phyloP scores from a whole-genome alignment of 2,888 invertebrate species.

The Acholoe squamosa region DNA sequence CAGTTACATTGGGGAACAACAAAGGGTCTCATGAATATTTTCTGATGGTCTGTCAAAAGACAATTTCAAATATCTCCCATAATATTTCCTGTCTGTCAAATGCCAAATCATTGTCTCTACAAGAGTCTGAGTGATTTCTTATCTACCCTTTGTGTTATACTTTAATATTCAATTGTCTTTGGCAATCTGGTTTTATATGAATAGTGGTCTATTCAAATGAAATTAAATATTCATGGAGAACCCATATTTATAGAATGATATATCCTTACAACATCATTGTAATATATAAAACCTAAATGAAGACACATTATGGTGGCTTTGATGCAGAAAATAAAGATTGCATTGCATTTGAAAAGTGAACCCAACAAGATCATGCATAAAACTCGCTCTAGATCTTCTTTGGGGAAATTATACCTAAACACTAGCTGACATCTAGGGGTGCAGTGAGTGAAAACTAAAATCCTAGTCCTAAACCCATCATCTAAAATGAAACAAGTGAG shows the following conservation, averaged over 20 bases:
- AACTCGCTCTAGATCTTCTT: background rate
- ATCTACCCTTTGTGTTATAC: background rate
- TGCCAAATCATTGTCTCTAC: background rate
- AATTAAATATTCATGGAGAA: background rate
- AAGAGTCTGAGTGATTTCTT: too few species aligned
- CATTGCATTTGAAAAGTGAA: background rate
- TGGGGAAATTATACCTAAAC: background rate
- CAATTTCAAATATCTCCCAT: background rate
- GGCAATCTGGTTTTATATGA: too few species aligned
- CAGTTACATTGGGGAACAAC: background rate
- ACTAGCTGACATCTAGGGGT: background rate
- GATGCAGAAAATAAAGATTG: background rate
- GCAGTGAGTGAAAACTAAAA: background rate
- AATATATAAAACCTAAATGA: background rate
- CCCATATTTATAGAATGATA: background rate
- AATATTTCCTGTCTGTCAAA: too few species aligned
- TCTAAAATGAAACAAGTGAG: background rate
- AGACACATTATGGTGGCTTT: background rate
- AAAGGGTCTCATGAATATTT: conserved; percentile 2
- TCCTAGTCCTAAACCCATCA: background rate
- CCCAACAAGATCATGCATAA: background rate
- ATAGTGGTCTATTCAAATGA: too few species aligned
- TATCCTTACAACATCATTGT: background rate
- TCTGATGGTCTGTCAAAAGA: background rate
- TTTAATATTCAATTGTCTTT: background rate